Base-by-base conservation (phyloP, 2,888 invertebrate species). In the Xestia c-nigrum region DNA sequence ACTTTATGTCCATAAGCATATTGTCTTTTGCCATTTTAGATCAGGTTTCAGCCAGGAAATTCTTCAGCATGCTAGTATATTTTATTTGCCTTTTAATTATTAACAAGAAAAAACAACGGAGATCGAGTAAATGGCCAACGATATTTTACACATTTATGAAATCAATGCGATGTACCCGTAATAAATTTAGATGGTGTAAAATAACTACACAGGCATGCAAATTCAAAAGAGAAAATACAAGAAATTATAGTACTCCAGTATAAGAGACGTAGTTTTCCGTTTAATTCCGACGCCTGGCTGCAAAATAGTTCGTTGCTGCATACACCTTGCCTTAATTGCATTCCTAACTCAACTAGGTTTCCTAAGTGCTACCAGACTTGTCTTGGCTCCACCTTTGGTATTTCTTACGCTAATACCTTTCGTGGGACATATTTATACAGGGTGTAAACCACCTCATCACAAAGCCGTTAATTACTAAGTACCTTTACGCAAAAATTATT, bases 241-340 rank as follows among this genome's bases (percentile, higher is more conserved):
- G 14, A 6, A 57, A 24, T 24, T 2, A 14, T 57, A 24, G 7
- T 19, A 59, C 31, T 31, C 3, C 14, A 43, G 64, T n/a, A 43
- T n/a, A n/a, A 9, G 59, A 59, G 31, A 7, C 1, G 3, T 46
- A 31, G 24, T 40, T 50, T 57, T 59, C 46, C 40, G 6, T 57
- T 74, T 72, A 52, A 84, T 47, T 43, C 52, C 19, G 7, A 59
- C 19, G 43, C n/a, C 31, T 43, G 12, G 4, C 14, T 21, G 38
- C 74, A 55, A 59, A 74, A 40, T 61, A 66, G 38, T 65, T 6
- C 50, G 31, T 19, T 52, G 31, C 31, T n/a, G 19, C 38, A 47
- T 12, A 52, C 40, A 84, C 72, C 75, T 81, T 59, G 50, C 31
- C 59, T 75, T 75, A 82, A 82, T 83, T 83, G 69, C 72, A 83